phyloP scores from a whole-genome alignment of 2,797 vertebrate species.

The Cyclopterus lumpus region DNA sequence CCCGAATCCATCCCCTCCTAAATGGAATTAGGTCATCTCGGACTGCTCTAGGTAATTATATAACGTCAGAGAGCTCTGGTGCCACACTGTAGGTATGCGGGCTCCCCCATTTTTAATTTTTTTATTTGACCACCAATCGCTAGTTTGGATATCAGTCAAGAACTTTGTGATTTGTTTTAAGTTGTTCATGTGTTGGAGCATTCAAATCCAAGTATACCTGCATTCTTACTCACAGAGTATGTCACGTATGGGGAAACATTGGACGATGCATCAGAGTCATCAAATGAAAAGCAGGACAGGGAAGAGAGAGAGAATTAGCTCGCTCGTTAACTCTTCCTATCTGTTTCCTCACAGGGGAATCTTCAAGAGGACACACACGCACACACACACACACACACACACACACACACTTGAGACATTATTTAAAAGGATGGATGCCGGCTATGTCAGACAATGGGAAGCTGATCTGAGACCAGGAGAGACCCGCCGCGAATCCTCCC shows the following conservation, averaged over 20 bases:
- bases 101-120: too few relatives aligned
- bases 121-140: background rate
- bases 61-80: conserved; percentile 63
- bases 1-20: conserved; percentile 54
- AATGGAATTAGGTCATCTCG: conserved; percentile 72
- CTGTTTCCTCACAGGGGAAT: conserved; percentile 39
- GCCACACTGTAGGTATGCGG: conserved; percentile 42
- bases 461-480: conserved; percentile 28
- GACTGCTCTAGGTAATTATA: conserved; percentile 73
- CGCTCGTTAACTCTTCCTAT: conserved; percentile 29
- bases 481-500: conserved; percentile 9
- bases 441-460: conserved; percentile 30
- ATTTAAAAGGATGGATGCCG: conserved; percentile 21
- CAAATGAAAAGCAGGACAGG: conserved; percentile 8
- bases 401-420: background rate
- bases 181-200: background rate
- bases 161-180: background rate
- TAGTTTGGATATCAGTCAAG: conserved; percentile 1
- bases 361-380: conserved; percentile 2
- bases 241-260: background rate
- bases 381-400: too few relatives aligned
- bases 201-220: background rate
- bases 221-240: background rate
- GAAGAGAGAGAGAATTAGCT: background rate
- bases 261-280: conserved; percentile 14